Base-by-base conservation (phyloP, 2,888 invertebrate genomes). In the Corythucha ciliata region DNA sequence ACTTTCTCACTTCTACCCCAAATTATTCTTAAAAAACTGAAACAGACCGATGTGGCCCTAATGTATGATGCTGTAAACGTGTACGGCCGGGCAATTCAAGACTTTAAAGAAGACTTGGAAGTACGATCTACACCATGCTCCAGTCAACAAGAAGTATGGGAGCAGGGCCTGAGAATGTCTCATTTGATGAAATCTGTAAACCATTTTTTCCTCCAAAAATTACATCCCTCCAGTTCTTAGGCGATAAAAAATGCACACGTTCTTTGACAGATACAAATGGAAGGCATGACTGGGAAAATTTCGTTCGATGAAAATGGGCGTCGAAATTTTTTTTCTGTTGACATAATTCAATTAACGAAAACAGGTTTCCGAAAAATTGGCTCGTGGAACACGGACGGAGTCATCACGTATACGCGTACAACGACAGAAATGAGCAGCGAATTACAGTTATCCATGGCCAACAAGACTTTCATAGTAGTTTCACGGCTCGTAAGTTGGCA, bases 1-100 rank as follows among this genome's bases (percentile, higher is more conserved):
- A n/a, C n/a, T n/a, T n/a, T n/a, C n/a, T n/a, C n/a, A n/a, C n/a
- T n/a, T n/a, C n/a, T n/a, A n/a, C n/a, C n/a, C n/a, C n/a, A n/a
- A n/a, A n/a, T n/a, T n/a, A n/a, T n/a, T n/a, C n/a, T n/a, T n/a
- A n/a, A n/a, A n/a, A 14, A 8, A n/a, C 24, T 22, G 52, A 59
- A 80, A 8, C 72, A 76, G 71, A 75, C 84, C 6, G 80, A 83
- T 65, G 78, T 85, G 55, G 91, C 89, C 5, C 71, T 93, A 55
- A 75, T 89, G 59, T 83, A 86, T 64, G 93, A 94, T 66, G 83
- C 89, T 1, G 83, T 92, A 12, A 75, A 77, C 58, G 69, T 92
- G 59, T 84, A 90, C 67, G 81, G 84, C n/a, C 74, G 79, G 63
- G 87, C 85, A 37, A 71, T 91, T 49, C 77, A 52, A 36, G 47